Base-by-base conservation (phyloP, 2,797 vertebrate genomes). In the Amazona finschi region DNA sequence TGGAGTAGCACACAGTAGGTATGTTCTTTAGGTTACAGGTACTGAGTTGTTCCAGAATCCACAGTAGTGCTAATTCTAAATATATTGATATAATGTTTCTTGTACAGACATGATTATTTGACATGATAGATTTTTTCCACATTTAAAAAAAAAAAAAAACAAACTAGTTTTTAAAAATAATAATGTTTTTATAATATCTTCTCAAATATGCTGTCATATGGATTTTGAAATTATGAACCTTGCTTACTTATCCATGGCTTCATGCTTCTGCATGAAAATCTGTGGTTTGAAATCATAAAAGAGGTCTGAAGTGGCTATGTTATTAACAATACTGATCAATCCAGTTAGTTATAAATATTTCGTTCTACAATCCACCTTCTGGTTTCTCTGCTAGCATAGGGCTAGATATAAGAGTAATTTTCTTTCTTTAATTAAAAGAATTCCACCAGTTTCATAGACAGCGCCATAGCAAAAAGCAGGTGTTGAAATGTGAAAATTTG, bases 141-240 rank as follows among this genome's bases (percentile, higher is more conserved):
- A 11, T 30, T 73, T 67, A 27, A 43, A 77, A 25, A 20, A 30
- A 3, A 38, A n/a, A 36, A 9, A 8, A 36, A 36, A 36, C 36
- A 0, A 2, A 1, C 1, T 31, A 5, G 13, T 10, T 50, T 70
- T 86, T 8, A 44, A 80, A 74, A 87, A 49, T 33, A 4, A 7
- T 10, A 4, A 17, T n/a, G 4, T 39, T 87, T 55, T 83, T 19
- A 25, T 38, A n/a, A 2, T 38, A 43, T 38, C 11, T 49, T 55
- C 44, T 66, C 46, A 61, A 55, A n/a, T 24, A 21, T 8, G 9
- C 10, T 71, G 9, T 53, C 31, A 3, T 38, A 30, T 2, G 11
- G 33, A 50, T 57, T 81, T 64, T 64, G 38, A 58, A 50, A 36
- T 33, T 9, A 21, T n/a, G 17, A 39, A 30, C 20, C 24, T 49